Percentiles rank a stretch among this genome's conserved stretches.
Conservation (phyloP, 2,797 vertebrate species). For the Syngnathus acus region DNA sequence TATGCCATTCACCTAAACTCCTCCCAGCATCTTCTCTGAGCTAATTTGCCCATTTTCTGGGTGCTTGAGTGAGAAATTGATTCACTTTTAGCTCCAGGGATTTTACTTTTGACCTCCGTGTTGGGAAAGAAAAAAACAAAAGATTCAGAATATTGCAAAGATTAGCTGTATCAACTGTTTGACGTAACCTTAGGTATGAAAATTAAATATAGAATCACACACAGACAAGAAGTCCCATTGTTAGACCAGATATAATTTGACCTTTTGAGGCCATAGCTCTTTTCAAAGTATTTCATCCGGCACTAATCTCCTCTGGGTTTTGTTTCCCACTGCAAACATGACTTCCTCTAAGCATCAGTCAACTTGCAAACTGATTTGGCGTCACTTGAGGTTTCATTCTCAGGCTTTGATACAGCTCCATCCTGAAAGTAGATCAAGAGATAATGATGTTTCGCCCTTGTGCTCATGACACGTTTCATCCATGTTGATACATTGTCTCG, state of each 20-base stretch:
- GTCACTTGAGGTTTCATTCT: background rate
- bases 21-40: slow-evolving; percentile 5
- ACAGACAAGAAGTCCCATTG: background rate
- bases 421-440: slow-evolving; percentile 34
- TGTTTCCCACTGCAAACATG: slow-evolving; percentile 32
- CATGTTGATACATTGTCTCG: slow-evolving; percentile 37
- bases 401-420: slow-evolving; percentile 16
- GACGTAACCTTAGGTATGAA: background rate
- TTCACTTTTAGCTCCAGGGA: background rate
- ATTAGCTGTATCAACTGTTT: background rate
- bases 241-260: slow-evolving; percentile 7
- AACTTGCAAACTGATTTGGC: slow-evolving; percentile 3
- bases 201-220: background rate
- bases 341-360: slow-evolving; percentile 22
- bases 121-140: background rate
- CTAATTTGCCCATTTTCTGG: slow-evolving; percentile 1
- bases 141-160: background rate
- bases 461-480: slow-evolving; percentile 39
- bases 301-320: slow-evolving; percentile 32
- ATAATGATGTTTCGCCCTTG: slow-evolving; percentile 37
- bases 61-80: slow-evolving; percentile 6
- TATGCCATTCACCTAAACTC: background rate
- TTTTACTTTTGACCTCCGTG: slow-evolving; percentile 1
- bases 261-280: slow-evolving; percentile 19
- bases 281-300: slow-evolving; percentile 28